A percentile compares a stretch with the other conserved stretches of the same genome.
These are phyloP conservation scores for Orius laevigatus DNA, from an alignment of 1,140 invertebrate species.

Conservation along the genomic window DNA sequence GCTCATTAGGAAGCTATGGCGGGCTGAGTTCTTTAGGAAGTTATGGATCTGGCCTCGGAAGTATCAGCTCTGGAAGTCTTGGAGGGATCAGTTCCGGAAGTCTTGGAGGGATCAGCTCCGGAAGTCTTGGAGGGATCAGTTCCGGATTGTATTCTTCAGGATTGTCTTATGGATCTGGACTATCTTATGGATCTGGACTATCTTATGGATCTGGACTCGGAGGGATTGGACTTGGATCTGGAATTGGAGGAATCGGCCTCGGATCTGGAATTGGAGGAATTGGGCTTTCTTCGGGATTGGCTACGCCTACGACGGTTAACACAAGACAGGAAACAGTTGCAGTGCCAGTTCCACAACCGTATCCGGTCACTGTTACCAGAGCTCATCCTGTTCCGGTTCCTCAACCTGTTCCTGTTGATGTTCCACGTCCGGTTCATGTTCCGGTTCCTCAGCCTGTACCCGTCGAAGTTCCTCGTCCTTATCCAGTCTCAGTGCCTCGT, in stretches of 20 bases:
- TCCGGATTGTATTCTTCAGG: not conserved
- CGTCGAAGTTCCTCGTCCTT: slow-evolving; percentile 28
- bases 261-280: not conserved
- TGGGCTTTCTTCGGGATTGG: not conserved
- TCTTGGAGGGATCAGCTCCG: not conserved
- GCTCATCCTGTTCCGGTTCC: slow-evolving; percentile 10
- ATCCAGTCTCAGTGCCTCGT: slow-evolving; percentile 28
- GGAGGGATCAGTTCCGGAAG: not conserved
- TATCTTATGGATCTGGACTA: not conserved
- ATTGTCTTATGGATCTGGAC: not conserved
- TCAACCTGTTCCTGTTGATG: slow-evolving; percentile 13
- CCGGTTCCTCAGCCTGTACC: slow-evolving; percentile 18
- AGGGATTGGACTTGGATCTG: not conserved
- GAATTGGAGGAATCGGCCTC: too few relatives aligned
- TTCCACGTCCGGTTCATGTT: slow-evolving; percentile 6
- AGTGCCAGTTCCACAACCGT: slow-evolving; percentile 25
- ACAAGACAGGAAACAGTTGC: slow-evolving; percentile 21
- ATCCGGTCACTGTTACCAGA: slow-evolving; percentile 20
- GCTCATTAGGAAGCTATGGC: not conserved
- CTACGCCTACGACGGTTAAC: not conserved
- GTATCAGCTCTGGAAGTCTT: not conserved
- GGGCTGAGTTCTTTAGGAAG: not conserved
- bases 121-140: not conserved
- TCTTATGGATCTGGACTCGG: not conserved
- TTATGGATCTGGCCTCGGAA: slow-evolving; percentile 1